Conservation (phyloP, 2,113 vertebrate species). For the Blennius ocellaris region DNA sequence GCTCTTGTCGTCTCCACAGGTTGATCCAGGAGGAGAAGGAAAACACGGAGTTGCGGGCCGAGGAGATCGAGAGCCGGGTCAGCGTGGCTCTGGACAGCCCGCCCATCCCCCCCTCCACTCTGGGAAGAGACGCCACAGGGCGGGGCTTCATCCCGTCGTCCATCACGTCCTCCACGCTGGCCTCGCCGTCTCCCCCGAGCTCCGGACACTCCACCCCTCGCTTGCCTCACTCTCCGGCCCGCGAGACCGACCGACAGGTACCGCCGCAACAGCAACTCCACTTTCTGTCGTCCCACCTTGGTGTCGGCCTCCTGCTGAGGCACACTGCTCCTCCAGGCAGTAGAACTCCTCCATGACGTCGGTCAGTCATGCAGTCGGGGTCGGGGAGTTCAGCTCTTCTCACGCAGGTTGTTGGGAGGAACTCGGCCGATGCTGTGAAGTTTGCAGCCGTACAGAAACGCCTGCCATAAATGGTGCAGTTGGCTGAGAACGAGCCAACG, state of each 20-base stretch:
- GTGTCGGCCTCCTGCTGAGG: constrained; percentile 37
- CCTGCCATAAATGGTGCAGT: constrained; percentile 14
- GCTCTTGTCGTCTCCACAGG: constrained; percentile 76
- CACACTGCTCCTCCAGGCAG: constrained; percentile 47
- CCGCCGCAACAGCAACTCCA: too few relatives aligned
- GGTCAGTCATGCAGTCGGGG: constrained; percentile 41
- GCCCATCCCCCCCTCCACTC: constrained; percentile 84
- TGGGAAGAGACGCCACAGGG: constrained; percentile 79
- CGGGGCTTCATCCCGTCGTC: constrained; percentile 90
- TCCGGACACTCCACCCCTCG: constrained; percentile 93
- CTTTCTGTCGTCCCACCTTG: neutral
- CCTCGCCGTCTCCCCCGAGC: constrained; percentile 93
- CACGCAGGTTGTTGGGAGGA: too few relatives aligned
- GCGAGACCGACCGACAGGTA: constrained; percentile 88
- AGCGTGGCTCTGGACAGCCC: constrained; percentile 89
- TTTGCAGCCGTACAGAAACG: neutral
- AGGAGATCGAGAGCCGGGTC: constrained; percentile 92
- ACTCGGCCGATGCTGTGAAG: neutral
- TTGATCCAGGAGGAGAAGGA: constrained; percentile 96
- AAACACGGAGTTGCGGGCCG: constrained; percentile 90
- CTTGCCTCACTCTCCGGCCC: constrained; percentile 90
- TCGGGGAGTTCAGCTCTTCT: constrained; percentile 17
- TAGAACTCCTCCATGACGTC: too few relatives aligned
- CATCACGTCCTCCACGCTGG: constrained; percentile 93
- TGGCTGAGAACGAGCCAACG: constrained; percentile 1